A percentile compares a stretch with the other conserved stretches of the same genome.
Evolutionary conservation across 2,888 invertebrate species (phyloP).

Genomic region (Dolomedes plantarius): DNA sequence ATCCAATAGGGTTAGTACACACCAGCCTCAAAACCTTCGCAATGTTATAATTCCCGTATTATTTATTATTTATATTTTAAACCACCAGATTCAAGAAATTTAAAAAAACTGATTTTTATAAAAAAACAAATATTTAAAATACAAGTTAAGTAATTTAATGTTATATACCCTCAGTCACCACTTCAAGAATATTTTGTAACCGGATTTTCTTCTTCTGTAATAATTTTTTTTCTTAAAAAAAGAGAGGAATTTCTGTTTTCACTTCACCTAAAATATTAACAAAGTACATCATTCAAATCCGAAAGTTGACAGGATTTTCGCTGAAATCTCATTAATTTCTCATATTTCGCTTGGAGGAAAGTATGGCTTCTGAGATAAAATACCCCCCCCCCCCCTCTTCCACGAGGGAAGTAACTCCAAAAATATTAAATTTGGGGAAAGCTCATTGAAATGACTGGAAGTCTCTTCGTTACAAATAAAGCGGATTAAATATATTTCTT

Average conservation of each 20-base stretch:
- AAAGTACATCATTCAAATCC: conserved; percentile 5
- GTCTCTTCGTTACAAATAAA: not conserved
- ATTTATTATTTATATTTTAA: no score
- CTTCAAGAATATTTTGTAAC: no score
- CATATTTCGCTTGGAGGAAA: not conserved
- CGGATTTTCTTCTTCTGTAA: no score
- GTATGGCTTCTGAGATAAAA: not conserved
- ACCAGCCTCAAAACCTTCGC: no score
- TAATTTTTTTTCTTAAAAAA: no score
- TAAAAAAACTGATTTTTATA: no score
- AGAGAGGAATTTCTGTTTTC: not conserved
- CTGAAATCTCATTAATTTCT: conserved; percentile 10
- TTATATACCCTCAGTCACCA: no score
- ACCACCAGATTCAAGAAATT: no score
- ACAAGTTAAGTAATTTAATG: no score
- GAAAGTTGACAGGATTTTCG: not conserved
- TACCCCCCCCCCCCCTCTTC: not conserved
- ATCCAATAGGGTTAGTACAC: no score
- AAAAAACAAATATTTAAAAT: no score
- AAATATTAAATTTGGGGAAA: not conserved
- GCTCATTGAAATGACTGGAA: not conserved
- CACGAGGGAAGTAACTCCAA: not conserved
- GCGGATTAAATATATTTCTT: not conserved
- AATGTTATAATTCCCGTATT: no score
- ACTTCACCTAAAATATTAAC: not conserved